These are phyloP conservation scores for Psilopogon haemacephalus DNA, from an alignment of 2,113 vertebrate genomes.

Conservation along the genomic window DNA sequence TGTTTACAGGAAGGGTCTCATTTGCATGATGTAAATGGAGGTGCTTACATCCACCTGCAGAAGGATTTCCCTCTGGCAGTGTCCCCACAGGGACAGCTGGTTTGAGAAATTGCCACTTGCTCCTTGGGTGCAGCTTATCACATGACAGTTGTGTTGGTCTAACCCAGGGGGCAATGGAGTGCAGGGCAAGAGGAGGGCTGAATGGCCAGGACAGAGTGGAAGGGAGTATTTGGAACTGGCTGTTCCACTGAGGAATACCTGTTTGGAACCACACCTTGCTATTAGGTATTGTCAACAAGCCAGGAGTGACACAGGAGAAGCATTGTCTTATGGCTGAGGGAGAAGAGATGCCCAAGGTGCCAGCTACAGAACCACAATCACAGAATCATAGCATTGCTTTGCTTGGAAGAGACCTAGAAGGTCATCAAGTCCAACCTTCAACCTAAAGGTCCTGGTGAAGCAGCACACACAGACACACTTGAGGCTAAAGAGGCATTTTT, in stretches of 20 bases:
- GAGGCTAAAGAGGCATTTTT: no score
- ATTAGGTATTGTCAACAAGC: conserved; percentile 8
- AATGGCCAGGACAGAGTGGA: neutral
- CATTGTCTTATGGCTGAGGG: neutral
- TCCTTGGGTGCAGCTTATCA: neutral
- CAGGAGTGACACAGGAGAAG: neutral
- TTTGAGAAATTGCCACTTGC: neutral
- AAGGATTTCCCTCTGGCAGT: neutral
- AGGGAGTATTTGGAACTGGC: neutral
- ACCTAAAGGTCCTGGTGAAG: no score
- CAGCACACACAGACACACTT: no score
- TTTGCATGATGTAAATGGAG: conserved; percentile 49
- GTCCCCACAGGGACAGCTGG: neutral
- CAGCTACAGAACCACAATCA: neutral
- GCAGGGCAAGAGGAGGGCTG: neutral
- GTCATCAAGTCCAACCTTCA: no score
- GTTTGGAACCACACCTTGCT: conserved; percentile 49
- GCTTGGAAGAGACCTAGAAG: no score
- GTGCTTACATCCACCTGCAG: neutral
- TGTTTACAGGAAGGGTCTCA: conserved; percentile 39
- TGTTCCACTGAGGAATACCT: neutral
- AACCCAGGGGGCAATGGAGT: neutral
- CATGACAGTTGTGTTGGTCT: neutral
- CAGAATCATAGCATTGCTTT: no score
- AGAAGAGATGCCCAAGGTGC: neutral